phyloP scores from a whole-genome alignment of 2,888 invertebrate genomes.

The Thelaira solivaga region DNA sequence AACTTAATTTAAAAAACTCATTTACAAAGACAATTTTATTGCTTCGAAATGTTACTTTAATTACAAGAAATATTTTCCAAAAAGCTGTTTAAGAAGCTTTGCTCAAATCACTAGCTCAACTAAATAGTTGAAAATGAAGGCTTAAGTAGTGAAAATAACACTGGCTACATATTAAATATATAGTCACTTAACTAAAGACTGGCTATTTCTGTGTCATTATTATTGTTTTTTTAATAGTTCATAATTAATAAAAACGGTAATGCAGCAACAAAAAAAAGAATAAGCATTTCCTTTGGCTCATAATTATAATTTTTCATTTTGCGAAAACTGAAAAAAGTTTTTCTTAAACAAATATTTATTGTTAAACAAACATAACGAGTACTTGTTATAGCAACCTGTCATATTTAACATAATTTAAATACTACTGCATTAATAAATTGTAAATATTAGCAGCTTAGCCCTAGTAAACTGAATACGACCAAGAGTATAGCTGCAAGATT shows the following conservation, averaged over 20 bases:
- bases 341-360: slow-evolving; percentile 20
- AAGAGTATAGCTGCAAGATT: slow-evolving; percentile 47
- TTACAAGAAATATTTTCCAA: no score
- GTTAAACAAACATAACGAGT: slow-evolving; percentile 23
- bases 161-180: no score
- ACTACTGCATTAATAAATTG: slow-evolving; percentile 74
- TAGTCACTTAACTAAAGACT: no score
- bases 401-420: slow-evolving; percentile 63
- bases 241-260: background rate
- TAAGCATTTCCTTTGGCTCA: background rate
- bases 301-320: background rate
- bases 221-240: no score
- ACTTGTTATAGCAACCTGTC: slow-evolving; percentile 50
- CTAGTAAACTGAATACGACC: slow-evolving; percentile 29
- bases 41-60: no score
- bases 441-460: slow-evolving; percentile 70
- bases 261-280: no score
- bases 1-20: no score
- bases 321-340: background rate
- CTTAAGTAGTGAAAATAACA: no score
- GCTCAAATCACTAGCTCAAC: no score
- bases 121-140: no score
- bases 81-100: no score
- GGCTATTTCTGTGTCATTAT: background rate
- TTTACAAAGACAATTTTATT: no score